phyloP scores from a whole-genome alignment of 1,140 invertebrate genomes.

The Lordiphosa stackelbergi region DNA sequence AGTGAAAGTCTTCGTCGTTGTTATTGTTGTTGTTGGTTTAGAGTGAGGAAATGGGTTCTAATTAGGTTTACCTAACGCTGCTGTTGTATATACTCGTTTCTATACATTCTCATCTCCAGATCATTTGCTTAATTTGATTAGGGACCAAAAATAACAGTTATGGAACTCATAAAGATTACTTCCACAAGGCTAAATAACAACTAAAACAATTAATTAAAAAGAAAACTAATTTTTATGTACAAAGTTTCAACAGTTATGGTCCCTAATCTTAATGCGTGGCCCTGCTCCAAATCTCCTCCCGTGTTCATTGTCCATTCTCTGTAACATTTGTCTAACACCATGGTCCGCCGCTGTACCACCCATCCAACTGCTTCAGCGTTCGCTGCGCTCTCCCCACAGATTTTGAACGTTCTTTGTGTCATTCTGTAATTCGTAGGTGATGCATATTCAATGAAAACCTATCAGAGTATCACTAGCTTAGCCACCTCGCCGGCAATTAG shows the following conservation, averaged over 20 bases:
- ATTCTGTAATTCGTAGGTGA: constrained; percentile 66
- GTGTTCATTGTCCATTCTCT: constrained; percentile 12
- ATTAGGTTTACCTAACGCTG: too few species aligned
- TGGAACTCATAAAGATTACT: too few species aligned
- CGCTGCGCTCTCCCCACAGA: constrained; percentile 18
- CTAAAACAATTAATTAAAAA: too few species aligned
- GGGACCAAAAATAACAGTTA: too few species aligned
- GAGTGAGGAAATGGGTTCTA: too few species aligned
- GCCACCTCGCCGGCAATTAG: constrained; percentile 75
- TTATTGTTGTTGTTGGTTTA: too few species aligned
- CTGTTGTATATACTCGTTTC: constrained; percentile 10
- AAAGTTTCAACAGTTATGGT: neutral
- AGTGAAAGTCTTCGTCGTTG: too few species aligned
- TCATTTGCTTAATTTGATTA: too few species aligned
- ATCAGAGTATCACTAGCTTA: constrained; percentile 77
- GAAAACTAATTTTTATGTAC: too few species aligned
- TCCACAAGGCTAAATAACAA: too few species aligned
- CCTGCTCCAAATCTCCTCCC: too few species aligned
- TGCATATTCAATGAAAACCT: constrained; percentile 77
- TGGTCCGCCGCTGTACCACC: constrained; percentile 45
- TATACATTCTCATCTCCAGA: constrained; percentile 5
- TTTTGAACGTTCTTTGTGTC: constrained; percentile 52
- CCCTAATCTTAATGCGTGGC: too few species aligned
- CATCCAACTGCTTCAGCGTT: constrained; percentile 32
- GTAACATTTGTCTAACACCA: constrained; percentile 45